phyloP scores from a whole-genome alignment of 2,888 invertebrate genomes.

The Drosophila emarginata region DNA sequence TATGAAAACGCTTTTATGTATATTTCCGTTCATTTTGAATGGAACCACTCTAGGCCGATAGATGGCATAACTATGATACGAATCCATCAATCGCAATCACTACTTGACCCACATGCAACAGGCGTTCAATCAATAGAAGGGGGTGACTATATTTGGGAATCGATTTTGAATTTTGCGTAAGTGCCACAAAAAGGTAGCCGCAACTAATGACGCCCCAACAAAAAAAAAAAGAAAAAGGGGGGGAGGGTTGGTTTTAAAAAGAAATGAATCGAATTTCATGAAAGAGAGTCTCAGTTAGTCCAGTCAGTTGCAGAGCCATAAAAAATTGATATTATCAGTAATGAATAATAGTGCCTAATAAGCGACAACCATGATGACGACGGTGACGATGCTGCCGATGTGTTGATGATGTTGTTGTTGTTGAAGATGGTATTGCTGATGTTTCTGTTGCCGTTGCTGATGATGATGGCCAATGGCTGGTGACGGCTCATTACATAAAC shows the following conservation, averaged over 20 bases:
- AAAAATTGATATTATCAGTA: constrained; percentile 51
- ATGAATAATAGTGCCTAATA: constrained; percentile 65
- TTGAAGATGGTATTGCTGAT: constrained; percentile 14
- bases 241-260: not conserved
- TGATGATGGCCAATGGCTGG: constrained; percentile 6
- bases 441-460: not conserved
- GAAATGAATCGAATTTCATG: not conserved
- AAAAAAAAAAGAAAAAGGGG: too few relatives aligned
- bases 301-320: constrained; percentile 11
- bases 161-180: constrained; percentile 26
- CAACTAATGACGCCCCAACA: constrained; percentile 1
- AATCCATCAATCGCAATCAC: constrained; percentile 1
- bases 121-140: not conserved
- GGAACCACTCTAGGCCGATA: not conserved
- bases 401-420: constrained; percentile 14
- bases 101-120: constrained; percentile 20
- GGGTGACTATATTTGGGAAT: not conserved
- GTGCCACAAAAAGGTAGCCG: not conserved
- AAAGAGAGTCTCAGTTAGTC: constrained; percentile 18
- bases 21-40: not conserved
- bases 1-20: too few relatives aligned
- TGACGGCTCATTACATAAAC: constrained; percentile 62
- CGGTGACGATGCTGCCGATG: constrained; percentile 4
- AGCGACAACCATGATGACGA: constrained; percentile 26
- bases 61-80: constrained; percentile 11